Base-by-base conservation (phyloP, 2,113 vertebrate genomes). In the Cacatua alba region DNA sequence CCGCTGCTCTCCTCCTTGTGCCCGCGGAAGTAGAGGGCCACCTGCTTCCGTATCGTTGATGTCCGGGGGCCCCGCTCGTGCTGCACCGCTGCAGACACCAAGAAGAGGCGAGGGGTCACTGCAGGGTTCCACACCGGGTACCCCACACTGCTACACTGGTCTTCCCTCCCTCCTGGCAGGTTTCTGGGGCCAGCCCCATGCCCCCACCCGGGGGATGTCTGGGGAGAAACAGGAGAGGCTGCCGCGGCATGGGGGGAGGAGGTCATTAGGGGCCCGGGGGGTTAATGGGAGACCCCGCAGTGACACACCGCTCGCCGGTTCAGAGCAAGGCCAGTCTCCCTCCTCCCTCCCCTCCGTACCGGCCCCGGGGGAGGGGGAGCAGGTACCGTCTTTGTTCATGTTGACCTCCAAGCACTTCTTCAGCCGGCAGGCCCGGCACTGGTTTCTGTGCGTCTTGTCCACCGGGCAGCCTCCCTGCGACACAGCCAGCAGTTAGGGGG, bases 311-410 rank as follows among this genome's bases (percentile, higher is more conserved):
- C 74, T 86, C 23, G 52, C 37, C 16, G 0, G 19, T 28, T 51
- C 82, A 8, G 64, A 65, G 69, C 33, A 70, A 37, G n/a, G 12
- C 39, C n/a, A 7, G 12, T 17, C 29, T 64, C 62, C 37, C 59
- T 39, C n/a, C 49, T 7, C 44, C 64, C n/a, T 5, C 68, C 57
- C 60, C 24, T 1, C 65, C 39, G 20, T 62, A 85, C 78, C 15
- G 49, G 39, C 44, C 89, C 71, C 55, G n/a, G 80, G 77, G 67
- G 31, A 80, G 14, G 90, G 90, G 72, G 55, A 55, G 78, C 90
- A 92, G 94, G 94, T 99, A 99, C 99, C 99, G 88, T 99, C 99
- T 99, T 99, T 99, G 98, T 99, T 99, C 99, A 99, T 99, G 98
- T 99, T 99, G 97, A 99, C 99, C 98, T 99, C 99, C 97, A 99